Base-by-base conservation (phyloP, 2,888 invertebrate genomes). In the Hypena proboscidalis region DNA sequence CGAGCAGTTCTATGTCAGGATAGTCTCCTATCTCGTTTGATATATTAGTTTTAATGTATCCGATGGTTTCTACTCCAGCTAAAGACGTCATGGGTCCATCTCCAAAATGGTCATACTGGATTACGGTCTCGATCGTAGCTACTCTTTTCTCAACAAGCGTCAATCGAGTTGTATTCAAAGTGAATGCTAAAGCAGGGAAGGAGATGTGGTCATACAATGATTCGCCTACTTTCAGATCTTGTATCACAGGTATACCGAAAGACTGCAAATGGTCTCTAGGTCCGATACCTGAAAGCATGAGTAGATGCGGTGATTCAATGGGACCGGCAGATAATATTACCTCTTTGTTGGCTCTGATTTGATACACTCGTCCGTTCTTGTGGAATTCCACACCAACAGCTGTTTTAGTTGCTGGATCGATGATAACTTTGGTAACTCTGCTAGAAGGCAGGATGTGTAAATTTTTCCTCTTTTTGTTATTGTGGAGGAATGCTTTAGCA, bases 291-390 rank as follows among this genome's bases (percentile, higher is more conserved):
- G 93, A 93, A 1, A 94, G 77, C 93, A 94, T 93, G 9, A 94
- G 65, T 6, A 97, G 74, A 77, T 97, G 96, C 0, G 97, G 95
- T 0, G 96, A 94, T 78, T 95, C 95, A 52, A 97, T 94, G 0
- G 96, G 93, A 0, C 97, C 96, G 1, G 95, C 95, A 4, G 94
- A 94, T 4, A 93, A 60, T 27, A 93, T 87, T 0, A 93, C 92
- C 74, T 93, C 93, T 56, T 92, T 93, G 0, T 74, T 82, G 3
- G 89, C 89, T 47, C 61, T 58, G 25, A 89, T 83, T 53, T 70
- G 67, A 51, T 85, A 85, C 2, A 94, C 26, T 90, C 93, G 58
- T 9, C 83, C 81, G 10, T 80, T 81, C 50, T 74, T 81, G 19
- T 74, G 59, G 44, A 85, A 85, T 64, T 84, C 79, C 1, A 89